A percentile compares a stretch with the other conserved stretches of the same genome.
These are phyloP conservation scores for Blennius ocellaris DNA, from an alignment of 2,113 vertebrate species.

Conservation along the genomic window DNA sequence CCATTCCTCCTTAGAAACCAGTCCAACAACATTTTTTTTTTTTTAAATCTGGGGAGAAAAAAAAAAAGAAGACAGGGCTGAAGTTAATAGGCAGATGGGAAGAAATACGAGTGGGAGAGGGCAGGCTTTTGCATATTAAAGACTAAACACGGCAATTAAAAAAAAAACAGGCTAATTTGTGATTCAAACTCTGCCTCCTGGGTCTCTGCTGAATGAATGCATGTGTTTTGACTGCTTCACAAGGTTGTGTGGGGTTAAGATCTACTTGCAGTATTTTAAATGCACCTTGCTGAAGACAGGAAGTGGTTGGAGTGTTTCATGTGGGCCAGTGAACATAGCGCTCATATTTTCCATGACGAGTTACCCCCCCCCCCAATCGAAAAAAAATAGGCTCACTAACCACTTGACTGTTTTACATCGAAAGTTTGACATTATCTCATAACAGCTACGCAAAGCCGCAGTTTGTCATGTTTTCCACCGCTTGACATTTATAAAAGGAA, in stretches of 20 bases:
- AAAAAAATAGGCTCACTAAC: slow-evolving; percentile 26
- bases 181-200: slow-evolving; percentile 50
- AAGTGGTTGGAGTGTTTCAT: slow-evolving; percentile 77
- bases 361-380: not conserved
- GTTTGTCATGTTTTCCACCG: slow-evolving; percentile 70
- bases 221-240: slow-evolving; percentile 57
- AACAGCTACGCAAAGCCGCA: slow-evolving; percentile 42
- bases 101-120: slow-evolving; percentile 26
- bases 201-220: slow-evolving; percentile 40
- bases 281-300: slow-evolving; percentile 70
- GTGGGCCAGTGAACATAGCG: slow-evolving; percentile 54
- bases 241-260: slow-evolving; percentile 58
- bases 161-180: slow-evolving; percentile 48
- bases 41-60: too few species aligned
- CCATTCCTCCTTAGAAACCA: slow-evolving; percentile 59
- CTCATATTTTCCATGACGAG: slow-evolving; percentile 78
- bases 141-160: slow-evolving; percentile 55
- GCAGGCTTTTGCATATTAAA: slow-evolving; percentile 47
- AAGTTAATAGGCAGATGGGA: slow-evolving; percentile 58
- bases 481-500: slow-evolving; percentile 65
- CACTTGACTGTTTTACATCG: slow-evolving; percentile 55
- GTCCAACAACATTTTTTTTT: slow-evolving; percentile 33
- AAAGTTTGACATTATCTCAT: slow-evolving; percentile 69
- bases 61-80: slow-evolving; percentile 1
- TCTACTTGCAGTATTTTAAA: slow-evolving; percentile 26